phyloP scores from a whole-genome alignment of 2,797 vertebrate species.

The Liasis olivaceus region DNA sequence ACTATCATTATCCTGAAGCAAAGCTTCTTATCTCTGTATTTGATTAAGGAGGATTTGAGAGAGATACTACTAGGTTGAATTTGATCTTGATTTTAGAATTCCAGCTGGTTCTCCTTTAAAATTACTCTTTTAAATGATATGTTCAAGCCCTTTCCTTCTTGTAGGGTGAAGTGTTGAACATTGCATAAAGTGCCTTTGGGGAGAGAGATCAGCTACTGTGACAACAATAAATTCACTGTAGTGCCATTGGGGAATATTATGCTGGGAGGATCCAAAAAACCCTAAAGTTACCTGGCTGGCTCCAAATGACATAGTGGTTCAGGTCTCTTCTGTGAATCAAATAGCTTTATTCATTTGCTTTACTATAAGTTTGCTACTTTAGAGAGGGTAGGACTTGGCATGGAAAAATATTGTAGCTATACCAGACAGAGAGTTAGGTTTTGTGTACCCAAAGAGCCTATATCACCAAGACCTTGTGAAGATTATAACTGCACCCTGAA shows the following conservation, averaged over 20 bases:
- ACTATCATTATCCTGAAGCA: neutral
- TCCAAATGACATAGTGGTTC: neutral
- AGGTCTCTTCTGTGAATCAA: neutral
- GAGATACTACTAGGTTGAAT: neutral
- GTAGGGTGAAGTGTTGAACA: neutral
- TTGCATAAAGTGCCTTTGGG: neutral
- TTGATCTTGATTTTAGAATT: neutral
- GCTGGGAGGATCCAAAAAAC: constrained; percentile 2
- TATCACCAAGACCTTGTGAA: constrained; percentile 54
- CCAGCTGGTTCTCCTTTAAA: neutral
- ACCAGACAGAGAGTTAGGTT: constrained; percentile 38
- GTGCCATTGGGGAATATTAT: neutral
- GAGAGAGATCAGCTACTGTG: neutral
- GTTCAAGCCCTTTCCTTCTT: neutral
- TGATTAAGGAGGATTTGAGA: neutral
- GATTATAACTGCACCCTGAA: constrained; percentile 24
- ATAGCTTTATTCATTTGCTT: rapidly evolving
- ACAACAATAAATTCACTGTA: neutral
- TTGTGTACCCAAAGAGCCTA: neutral
- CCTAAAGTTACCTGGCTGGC: neutral
- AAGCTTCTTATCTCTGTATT: neutral
- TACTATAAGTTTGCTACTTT: neutral
- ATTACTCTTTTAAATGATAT: neutral
- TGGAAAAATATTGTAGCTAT: constrained; percentile 14
- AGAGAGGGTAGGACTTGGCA: neutral